These are phyloP conservation scores for Vultur gryphus DNA, from an alignment of 2,797 vertebrate genomes.

Conservation along the genomic window DNA sequence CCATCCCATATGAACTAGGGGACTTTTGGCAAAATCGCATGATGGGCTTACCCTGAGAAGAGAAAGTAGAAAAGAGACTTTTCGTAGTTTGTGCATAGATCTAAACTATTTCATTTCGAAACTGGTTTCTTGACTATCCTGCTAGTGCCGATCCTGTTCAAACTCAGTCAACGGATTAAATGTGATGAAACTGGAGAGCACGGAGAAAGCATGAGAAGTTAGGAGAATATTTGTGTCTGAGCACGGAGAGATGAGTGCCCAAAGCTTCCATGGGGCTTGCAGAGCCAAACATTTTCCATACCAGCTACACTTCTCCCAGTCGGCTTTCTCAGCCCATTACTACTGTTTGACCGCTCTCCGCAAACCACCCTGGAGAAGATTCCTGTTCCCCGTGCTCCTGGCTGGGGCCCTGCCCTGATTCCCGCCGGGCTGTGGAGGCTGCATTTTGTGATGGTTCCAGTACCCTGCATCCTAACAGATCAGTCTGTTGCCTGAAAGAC, in stretches of 20 bases:
- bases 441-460: neutral
- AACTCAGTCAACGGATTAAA: neutral
- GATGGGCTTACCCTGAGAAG: neutral
- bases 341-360: neutral
- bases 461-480: neutral
- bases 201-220: neutral
- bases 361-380: neutral
- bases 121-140: neutral
- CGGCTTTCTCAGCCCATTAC: neutral
- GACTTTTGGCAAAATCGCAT: neutral
- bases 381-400: neutral
- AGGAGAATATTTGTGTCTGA: neutral
- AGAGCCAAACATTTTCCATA: neutral
- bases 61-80: neutral
- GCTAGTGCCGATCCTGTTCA: neutral
- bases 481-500: neutral
- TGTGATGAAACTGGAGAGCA: neutral
- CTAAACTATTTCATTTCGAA: neutral
- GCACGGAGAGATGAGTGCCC: neutral
- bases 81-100: neutral
- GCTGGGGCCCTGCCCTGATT: neutral
- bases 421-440: neutral
- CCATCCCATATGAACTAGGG: rapidly evolving
- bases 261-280: neutral
- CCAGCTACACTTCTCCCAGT: neutral